Evolutionary conservation across 2,888 invertebrate species (phyloP), one percentile per base, ranked within the genome.

Genomic region (Harpagoxenus sublaevis): DNA sequence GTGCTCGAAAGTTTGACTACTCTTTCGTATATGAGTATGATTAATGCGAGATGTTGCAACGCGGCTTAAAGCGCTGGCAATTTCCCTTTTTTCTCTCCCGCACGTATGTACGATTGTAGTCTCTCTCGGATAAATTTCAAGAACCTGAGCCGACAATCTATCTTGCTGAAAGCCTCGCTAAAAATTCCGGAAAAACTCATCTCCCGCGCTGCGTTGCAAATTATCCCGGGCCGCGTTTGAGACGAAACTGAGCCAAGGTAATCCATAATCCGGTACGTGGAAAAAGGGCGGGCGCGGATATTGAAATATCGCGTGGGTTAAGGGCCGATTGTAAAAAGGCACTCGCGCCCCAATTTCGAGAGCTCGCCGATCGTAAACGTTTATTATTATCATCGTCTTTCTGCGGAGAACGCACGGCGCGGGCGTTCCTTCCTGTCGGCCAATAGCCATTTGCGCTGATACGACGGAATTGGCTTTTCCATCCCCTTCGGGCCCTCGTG

Each of bases 401-500:
- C 74, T 73, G 79, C 79, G 79, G 75, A 81, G 60, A 81, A 48
- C 28, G 53, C 74, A 39, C 28, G 48, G 39, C n/a, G n/a, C n/a
- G n/a, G n/a, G n/a, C 75, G 55, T 70, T 83, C 63, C 84, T 89
- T 87, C 86, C 89, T 87, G 87, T 57, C 68, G 70, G 39, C 84
- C 75, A 71, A 79, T 79, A 62, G 70, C 85, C 75, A 79, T 85
- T 84, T 75, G 48, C 51, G 85, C 53, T 87, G 77, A 84, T 85
- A 84, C 78, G 62, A 70, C 77, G 53, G 66, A 88, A 89, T 89
- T 88, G 83, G 77, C 82, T 78, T 83, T 66, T 82, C 78, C 51
- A 31, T 77, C 84, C 60, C 79, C 48, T 48, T 78, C n/a, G 55
- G n/a, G 53, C 1, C n/a, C 15, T 35, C 39, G 45, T 1, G 12